Conservation (phyloP, 1,140 invertebrate genomes). For the Ceratoteleas bidentatus region DNA sequence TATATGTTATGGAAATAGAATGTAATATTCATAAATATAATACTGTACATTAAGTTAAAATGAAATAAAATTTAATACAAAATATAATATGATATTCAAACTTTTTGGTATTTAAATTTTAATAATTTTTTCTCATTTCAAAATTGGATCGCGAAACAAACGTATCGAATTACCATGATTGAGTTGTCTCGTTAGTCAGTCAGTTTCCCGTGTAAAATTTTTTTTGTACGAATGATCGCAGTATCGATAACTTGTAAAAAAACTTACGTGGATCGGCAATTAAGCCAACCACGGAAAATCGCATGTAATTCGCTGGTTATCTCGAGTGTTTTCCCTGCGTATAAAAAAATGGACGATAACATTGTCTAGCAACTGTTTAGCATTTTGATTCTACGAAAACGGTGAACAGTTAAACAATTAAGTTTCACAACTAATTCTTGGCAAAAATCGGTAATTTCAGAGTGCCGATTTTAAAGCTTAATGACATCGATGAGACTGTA, state of each 20-base stretch:
- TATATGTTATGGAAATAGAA: no score
- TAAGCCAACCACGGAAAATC: conserved; percentile 25
- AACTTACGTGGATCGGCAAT: conserved; percentile 14
- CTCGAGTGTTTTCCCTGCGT: conserved; percentile 5
- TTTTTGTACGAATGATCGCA: neutral
- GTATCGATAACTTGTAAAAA: conserved; percentile 13
- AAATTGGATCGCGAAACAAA: no score
- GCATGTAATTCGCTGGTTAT: conserved; percentile 34
- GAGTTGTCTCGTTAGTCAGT: no score
- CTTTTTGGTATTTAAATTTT: neutral
- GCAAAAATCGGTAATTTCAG: neutral
- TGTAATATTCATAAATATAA: no score
- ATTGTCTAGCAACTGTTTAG: conserved; percentile 25
- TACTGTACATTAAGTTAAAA: no score
- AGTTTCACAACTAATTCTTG: neutral
- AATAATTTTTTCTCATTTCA: neutral
- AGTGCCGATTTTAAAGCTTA: no score
- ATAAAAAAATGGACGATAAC: conserved; percentile 25
- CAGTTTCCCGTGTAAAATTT: no score
- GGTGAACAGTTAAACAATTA: no score
- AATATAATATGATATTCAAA: no score
- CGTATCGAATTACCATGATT: no score
- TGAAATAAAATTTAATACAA: neutral
- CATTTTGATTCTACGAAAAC: conserved; percentile 19
- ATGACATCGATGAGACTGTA: neutral